Evolutionary conservation across 2,113 vertebrate genomes (phyloP).

Genomic region (Pogona vitticeps): DNA sequence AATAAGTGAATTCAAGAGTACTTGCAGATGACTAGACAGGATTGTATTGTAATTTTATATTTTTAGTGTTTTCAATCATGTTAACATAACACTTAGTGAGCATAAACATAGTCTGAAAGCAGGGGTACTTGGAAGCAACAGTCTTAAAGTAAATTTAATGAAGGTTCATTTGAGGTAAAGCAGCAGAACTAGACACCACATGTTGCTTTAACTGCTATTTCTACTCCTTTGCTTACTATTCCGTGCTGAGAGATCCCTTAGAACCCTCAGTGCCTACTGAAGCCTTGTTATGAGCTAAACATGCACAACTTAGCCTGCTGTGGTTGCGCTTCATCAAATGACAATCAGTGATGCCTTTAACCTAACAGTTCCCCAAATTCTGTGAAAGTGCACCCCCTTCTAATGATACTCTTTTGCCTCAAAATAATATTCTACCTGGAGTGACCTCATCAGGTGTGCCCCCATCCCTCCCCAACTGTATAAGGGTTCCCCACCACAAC

Average conservation of each 20-base stretch:
- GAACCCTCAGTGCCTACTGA: conserved; percentile 59
- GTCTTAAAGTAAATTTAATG: conserved; percentile 30
- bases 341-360: conserved; percentile 46
- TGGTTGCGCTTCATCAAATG: conserved; percentile 68
- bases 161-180: conserved; percentile 63
- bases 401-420: conserved; percentile 53
- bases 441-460: too few relatives aligned
- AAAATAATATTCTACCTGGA: background rate
- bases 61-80: conserved; percentile 3
- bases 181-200: conserved; percentile 63
- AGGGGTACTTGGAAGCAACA: conserved; percentile 27
- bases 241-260: conserved; percentile 40
- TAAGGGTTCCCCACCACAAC: background rate
- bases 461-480: too few relatives aligned
- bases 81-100: background rate
- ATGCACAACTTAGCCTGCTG: conserved; percentile 52
- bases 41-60: background rate
- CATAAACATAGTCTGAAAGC: fast-evolving
- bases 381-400: background rate
- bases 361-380: background rate
- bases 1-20: background rate
- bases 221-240: conserved; percentile 29
- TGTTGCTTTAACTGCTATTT: conserved; percentile 65
- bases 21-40: background rate
- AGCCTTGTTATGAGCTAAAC: conserved; percentile 28